phyloP scores from a whole-genome alignment of 2,888 invertebrate genomes.

The Melanotus villosus region DNA sequence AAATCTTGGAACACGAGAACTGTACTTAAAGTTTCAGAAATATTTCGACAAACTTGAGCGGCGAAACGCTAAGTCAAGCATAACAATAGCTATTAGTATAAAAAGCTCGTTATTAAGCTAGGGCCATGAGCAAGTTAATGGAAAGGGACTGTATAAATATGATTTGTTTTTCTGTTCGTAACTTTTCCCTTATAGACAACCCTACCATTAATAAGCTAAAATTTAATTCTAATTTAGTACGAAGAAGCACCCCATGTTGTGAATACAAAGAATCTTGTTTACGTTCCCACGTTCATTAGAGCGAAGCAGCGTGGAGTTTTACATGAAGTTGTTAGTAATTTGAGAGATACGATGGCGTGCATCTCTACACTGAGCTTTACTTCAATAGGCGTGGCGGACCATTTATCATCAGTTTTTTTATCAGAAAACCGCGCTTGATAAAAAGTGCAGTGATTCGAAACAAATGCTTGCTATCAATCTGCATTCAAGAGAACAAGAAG shows the following conservation, averaged over 20 bases:
- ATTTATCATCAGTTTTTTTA: constrained; percentile 32
- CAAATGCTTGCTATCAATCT: constrained; percentile 18
- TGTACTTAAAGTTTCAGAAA: too few species aligned
- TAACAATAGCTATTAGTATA: not conserved
- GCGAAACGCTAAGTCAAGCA: too few species aligned
- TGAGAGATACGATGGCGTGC: constrained; percentile 16
- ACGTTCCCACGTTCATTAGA: constrained; percentile 31
- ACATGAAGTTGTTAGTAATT: constrained; percentile 27
- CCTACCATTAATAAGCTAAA: constrained; percentile 19
- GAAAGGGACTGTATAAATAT: constrained; percentile 5
- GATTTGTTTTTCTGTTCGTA: constrained; percentile 7
- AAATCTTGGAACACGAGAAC: too few species aligned
- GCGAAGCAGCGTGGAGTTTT: not conserved
- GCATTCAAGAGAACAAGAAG: not conserved
- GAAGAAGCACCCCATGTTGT: constrained; percentile 22
- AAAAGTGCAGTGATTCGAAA: constrained; percentile 27
- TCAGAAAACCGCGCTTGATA: constrained; percentile 11
- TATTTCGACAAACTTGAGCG: too few species aligned
- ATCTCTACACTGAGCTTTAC: constrained; percentile 10
- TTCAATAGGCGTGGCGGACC: constrained; percentile 15
- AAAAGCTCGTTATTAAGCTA: not conserved
- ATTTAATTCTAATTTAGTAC: constrained; percentile 23
- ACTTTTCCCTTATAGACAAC: constrained; percentile 10
- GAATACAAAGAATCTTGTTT: constrained; percentile 24
- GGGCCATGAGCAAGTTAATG: not conserved